Evolutionary conservation across 2,113 vertebrate species (phyloP).

Genomic region (Crotalus tigris): DNA sequence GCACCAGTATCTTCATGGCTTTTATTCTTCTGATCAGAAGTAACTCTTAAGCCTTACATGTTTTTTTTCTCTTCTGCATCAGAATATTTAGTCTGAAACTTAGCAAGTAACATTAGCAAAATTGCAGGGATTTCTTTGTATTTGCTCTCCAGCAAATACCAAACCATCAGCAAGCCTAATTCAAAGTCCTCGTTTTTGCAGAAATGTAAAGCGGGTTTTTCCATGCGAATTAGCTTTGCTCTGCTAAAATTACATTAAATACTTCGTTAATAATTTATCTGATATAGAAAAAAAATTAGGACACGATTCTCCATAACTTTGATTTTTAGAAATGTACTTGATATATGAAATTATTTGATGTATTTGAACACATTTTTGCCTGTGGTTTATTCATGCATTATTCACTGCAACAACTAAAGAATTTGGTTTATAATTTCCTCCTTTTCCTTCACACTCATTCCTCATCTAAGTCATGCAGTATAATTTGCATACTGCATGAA

Average conservation of each 20-base stretch:
- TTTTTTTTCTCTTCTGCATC: conserved; percentile 12
- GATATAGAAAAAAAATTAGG: background rate
- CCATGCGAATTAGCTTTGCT: conserved; percentile 18
- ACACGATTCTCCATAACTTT: background rate
- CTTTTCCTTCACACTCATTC: background rate
- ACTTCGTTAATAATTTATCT: background rate
- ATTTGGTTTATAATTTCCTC: conserved; percentile 22
- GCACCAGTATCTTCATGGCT: background rate
- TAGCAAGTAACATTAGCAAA: conserved; percentile 34
- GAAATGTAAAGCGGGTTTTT: conserved; percentile 18
- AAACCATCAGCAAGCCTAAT: conserved; percentile 27
- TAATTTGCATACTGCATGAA: background rate
- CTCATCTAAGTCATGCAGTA: background rate
- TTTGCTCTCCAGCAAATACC: conserved; percentile 25
- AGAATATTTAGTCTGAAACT: conserved; percentile 30
- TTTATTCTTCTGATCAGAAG: background rate
- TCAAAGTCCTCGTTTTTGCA: conserved; percentile 12
- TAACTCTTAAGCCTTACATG: background rate
- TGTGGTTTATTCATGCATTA: conserved; percentile 29
- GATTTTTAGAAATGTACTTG: conserved; percentile 7
- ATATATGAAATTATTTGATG: conserved; percentile 7
- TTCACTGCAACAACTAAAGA: conserved; percentile 22
- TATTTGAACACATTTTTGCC: conserved; percentile 8
- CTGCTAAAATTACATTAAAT: background rate
- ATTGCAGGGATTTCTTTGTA: conserved; percentile 9